Conservation (phyloP, 2,113 vertebrate genomes). For the Morone saxatilis region DNA sequence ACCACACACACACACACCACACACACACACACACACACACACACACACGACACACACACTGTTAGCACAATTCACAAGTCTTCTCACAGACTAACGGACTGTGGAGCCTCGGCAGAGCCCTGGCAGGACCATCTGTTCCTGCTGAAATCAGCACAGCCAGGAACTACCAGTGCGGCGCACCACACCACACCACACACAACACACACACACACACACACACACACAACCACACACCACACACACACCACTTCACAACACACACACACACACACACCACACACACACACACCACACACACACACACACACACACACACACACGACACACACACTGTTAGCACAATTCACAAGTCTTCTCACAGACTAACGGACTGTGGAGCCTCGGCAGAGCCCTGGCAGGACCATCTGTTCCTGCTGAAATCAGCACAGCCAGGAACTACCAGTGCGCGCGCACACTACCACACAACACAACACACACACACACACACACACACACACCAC, state of each 20-base stretch:
- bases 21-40: too few relatives aligned
- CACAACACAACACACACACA: too few relatives aligned
- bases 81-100: slow-evolving; percentile 53
- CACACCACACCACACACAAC: too few relatives aligned
- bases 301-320: too few relatives aligned
- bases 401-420: slow-evolving; percentile 80
- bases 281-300: too few relatives aligned
- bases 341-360: slow-evolving; percentile 58
- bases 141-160: slow-evolving; percentile 78
- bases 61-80: slow-evolving; percentile 62
- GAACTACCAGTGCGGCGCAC: slow-evolving; percentile 35
- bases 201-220: too few relatives aligned
- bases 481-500: slow-evolving; percentile 31
- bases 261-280: slow-evolving; percentile 35
- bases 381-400: slow-evolving; percentile 57
- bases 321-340: too few relatives aligned
- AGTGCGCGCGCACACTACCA: too few relatives aligned
- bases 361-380: slow-evolving; percentile 54
- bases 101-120: slow-evolving; percentile 54
- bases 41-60: too few relatives aligned
- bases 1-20: neutral
- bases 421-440: slow-evolving; percentile 72
- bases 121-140: slow-evolving; percentile 77
- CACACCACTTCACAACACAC: slow-evolving; percentile 33
- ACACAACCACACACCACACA: slow-evolving; percentile 12